Evolutionary conservation across 2,113 vertebrate genomes (phyloP).

Genomic region (Phaethornis superciliosus): DNA sequence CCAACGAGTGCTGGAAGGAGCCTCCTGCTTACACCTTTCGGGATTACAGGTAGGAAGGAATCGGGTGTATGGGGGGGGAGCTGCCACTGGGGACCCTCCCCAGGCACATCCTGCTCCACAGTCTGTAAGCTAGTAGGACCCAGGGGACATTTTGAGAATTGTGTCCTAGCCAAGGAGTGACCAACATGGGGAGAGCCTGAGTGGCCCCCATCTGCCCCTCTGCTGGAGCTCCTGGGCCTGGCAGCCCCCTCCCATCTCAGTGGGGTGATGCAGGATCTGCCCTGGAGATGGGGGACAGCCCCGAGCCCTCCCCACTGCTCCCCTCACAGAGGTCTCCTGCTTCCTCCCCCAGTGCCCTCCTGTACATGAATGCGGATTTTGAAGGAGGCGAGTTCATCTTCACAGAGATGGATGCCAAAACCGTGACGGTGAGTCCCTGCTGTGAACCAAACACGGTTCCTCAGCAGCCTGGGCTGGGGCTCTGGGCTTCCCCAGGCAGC

Average conservation of each 20-base stretch:
- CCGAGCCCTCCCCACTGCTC: neutral
- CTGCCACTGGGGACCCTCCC: neutral
- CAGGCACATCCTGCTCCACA: neutral
- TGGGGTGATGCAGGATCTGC: neutral
- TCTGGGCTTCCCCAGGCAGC: neutral
- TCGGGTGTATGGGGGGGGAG: neutral
- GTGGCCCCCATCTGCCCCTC: fast-evolving
- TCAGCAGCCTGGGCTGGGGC: neutral
- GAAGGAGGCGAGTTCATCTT: conserved; percentile 98
- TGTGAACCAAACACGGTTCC: neutral
- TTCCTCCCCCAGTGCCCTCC: conserved; percentile 82
- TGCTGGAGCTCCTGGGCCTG: neutral
- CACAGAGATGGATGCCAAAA: conserved; percentile 97
- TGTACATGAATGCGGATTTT: conserved; percentile 96
- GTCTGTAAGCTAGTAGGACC: neutral
- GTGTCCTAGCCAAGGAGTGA: neutral
- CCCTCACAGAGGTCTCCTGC: neutral
- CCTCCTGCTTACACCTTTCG: conserved; percentile 94
- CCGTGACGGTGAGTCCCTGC: conserved; percentile 85
- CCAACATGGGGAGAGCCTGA: neutral
- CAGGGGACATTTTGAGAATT: neutral
- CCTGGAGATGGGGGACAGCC: neutral
- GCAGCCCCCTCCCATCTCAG: fast-evolving
- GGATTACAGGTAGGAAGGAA: conserved; percentile 88
- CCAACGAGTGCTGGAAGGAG: conserved; percentile 96